Conservation (phyloP, 1,140 invertebrate genomes). For the Manduca sexta region DNA sequence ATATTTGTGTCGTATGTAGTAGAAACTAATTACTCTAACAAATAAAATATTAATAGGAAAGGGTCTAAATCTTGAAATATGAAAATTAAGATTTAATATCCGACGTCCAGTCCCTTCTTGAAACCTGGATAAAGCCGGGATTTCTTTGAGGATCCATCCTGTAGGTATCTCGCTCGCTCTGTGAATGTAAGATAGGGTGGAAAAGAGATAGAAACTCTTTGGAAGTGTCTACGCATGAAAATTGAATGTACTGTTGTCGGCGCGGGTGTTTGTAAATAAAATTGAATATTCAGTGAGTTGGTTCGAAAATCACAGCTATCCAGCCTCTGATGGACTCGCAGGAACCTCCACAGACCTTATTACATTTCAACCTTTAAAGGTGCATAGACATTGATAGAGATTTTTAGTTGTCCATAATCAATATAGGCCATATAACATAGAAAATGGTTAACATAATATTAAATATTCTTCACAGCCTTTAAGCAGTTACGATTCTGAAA, state of each 20-base stretch:
- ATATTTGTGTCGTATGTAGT: background rate
- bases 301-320: conserved; percentile 54
- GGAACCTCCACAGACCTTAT: conserved; percentile 13
- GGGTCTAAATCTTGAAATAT: conserved; percentile 18
- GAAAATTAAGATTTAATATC: conserved; percentile 43
- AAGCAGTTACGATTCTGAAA: too few species aligned
- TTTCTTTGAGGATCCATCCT: conserved; percentile 30
- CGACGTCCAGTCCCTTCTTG: conserved; percentile 30
- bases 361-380: conserved; percentile 21
- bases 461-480: too few species aligned
- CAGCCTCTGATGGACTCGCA: conserved; percentile 30
- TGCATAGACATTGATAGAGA: too few species aligned
- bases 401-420: too few species aligned
- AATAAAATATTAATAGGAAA: background rate
- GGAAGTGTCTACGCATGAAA: conserved; percentile 30
- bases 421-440: too few species aligned
- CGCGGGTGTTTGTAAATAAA: conserved; percentile 55
- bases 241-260: conserved; percentile 41
- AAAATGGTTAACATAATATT: too few species aligned
- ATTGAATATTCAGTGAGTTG: conserved; percentile 65
- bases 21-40: background rate
- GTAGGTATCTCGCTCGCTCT: conserved; percentile 16
- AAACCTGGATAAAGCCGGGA: conserved; percentile 24
- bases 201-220: conserved; percentile 18
- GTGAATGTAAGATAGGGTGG: background rate